Evolutionary conservation across 2,888 invertebrate genomes (phyloP).

Genomic region (Tanytarsus gracilentus): DNA sequence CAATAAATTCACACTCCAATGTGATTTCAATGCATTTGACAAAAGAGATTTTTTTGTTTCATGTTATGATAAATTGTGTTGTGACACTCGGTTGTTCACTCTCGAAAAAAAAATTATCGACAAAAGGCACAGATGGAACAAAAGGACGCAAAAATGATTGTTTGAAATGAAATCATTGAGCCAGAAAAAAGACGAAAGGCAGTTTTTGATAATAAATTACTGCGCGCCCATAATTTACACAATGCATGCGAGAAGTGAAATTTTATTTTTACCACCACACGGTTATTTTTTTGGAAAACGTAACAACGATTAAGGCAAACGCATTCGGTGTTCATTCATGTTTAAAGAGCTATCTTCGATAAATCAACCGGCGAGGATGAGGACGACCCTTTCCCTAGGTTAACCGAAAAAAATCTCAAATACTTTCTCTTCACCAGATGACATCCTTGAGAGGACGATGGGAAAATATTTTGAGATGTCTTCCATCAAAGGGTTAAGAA

Average conservation of each 20-base stretch:
- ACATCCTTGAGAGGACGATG: too few relatives aligned
- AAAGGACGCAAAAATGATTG: too few relatives aligned
- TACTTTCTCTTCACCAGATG: neutral
- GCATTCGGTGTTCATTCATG: neutral
- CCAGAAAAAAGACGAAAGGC: constrained; percentile 3
- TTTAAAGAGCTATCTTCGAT: neutral
- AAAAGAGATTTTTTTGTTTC: too few relatives aligned
- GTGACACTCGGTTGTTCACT: neutral
- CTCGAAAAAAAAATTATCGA: neutral
- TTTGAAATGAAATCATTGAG: constrained; percentile 7
- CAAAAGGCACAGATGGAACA: neutral
- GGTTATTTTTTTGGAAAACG: constrained; percentile 14
- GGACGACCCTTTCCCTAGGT: constrained; percentile 16
- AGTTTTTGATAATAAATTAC: constrained; percentile 25
- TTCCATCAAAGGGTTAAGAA: constrained; percentile 11
- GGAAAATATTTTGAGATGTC: neutral
- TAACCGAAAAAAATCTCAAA: constrained; percentile 18
- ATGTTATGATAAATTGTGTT: constrained; percentile 22
- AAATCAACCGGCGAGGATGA: constrained; percentile 12
- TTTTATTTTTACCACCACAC: constrained; percentile 26
- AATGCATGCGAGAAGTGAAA: constrained; percentile 1
- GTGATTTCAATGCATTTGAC: neutral
- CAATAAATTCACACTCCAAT: neutral
- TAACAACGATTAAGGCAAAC: constrained; percentile 23
- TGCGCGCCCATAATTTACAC: constrained; percentile 28